These are phyloP conservation scores for Poeciliopsis turneri DNA, from an alignment of 2,797 vertebrate species.

Conservation along the genomic window DNA sequence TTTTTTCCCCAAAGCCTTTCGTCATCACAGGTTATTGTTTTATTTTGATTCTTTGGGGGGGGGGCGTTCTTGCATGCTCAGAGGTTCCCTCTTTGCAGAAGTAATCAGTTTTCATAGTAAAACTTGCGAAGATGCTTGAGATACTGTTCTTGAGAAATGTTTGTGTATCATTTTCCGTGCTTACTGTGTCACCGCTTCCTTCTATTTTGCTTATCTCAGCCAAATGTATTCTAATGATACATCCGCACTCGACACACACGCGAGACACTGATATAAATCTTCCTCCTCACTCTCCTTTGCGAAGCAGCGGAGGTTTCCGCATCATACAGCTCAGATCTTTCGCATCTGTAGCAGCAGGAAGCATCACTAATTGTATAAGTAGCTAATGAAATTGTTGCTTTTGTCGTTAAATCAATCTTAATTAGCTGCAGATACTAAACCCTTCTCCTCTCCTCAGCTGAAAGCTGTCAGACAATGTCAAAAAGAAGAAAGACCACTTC, in stretches of 20 bases:
- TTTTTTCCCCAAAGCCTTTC: neutral
- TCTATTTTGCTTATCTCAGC: conserved; percentile 1
- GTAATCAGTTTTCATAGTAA: neutral
- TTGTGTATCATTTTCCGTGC: neutral
- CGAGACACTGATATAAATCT: neutral
- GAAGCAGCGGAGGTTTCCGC: neutral
- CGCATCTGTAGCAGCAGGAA: conserved; percentile 3
- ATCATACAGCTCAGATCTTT: neutral
- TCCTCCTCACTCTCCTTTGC: neutral
- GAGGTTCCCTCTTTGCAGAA: neutral
- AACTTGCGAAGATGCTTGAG: neutral
- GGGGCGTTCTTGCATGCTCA: neutral
- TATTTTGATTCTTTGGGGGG: neutral
- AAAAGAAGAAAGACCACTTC: conserved; percentile 1
- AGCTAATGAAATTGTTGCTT: neutral
- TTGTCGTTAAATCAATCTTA: conserved; percentile 22
- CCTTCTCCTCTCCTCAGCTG: conserved; percentile 5
- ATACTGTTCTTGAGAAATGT: neutral
- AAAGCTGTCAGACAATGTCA: conserved; percentile 11
- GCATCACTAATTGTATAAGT: neutral
- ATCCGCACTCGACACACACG: neutral
- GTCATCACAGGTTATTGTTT: neutral
- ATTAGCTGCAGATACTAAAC: conserved; percentile 20
- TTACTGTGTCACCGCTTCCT: neutral
- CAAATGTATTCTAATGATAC: neutral